A percentile compares a stretch with the other conserved stretches of the same genome.
Evolutionary conservation across 2,797 vertebrate species (phyloP).

Genomic region (Aphelocoma californica): DNA sequence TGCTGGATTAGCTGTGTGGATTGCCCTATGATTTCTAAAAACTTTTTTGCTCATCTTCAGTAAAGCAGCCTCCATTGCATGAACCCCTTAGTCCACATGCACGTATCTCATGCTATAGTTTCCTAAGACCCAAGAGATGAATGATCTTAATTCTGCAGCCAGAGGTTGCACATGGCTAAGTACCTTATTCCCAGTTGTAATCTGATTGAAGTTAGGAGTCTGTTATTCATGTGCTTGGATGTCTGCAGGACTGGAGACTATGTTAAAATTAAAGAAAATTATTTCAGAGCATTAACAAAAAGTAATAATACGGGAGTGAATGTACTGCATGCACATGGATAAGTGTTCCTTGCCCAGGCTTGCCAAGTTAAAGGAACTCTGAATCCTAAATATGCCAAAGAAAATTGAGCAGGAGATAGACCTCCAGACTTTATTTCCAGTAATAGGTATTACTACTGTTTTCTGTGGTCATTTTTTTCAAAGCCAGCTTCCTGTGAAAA

Average conservation of each 20-base stretch:
- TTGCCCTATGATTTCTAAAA: neutral
- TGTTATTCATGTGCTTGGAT: conserved; percentile 13
- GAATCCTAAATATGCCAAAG: neutral
- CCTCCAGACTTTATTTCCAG: neutral
- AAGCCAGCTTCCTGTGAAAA: neutral
- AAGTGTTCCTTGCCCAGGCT: neutral
- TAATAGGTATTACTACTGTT: neutral
- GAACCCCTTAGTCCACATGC: neutral
- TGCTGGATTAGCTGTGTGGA: neutral
- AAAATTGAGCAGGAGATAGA: neutral
- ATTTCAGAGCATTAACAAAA: conserved; percentile 22
- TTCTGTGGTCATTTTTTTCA: neutral
- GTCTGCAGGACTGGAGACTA: neutral
- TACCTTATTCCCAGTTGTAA: conserved; percentile 29
- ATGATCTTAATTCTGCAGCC: neutral
- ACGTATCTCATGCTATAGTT: neutral
- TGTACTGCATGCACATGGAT: neutral
- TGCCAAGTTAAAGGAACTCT: neutral
- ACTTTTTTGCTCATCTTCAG: neutral
- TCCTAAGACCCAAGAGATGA: neutral
- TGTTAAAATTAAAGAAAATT: conserved; percentile 4
- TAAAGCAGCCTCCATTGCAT: neutral
- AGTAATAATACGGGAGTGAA: neutral
- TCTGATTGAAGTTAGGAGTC: conserved; percentile 30
- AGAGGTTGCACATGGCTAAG: conserved; percentile 19